These are phyloP conservation scores for Ecliptopera silaceata DNA, from an alignment of 2,888 invertebrate genomes.

Conservation along the genomic window DNA sequence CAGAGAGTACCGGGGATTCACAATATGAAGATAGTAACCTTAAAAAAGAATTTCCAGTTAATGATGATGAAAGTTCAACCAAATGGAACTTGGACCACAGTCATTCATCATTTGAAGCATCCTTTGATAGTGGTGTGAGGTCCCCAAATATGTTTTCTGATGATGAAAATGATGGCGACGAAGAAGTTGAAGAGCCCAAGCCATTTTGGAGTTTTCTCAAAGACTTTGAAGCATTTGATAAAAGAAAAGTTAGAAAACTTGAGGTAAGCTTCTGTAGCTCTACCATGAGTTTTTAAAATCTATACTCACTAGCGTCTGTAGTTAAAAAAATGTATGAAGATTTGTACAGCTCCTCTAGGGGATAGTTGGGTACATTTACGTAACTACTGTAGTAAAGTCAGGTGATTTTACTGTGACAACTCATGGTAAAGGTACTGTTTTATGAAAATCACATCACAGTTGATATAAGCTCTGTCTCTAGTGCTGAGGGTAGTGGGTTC, in stretches of 20 bases:
- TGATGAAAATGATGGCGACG: slow-evolving; percentile 54
- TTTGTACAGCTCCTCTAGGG: no score
- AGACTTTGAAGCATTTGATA: slow-evolving; percentile 69
- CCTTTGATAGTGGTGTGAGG: slow-evolving; percentile 75
- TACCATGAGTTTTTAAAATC: no score
- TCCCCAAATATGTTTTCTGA: slow-evolving; percentile 88
- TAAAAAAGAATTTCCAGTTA: slow-evolving; percentile 45
- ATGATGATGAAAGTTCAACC: slow-evolving; percentile 52
- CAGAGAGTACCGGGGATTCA: slow-evolving; percentile 63
- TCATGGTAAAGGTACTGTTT: no score
- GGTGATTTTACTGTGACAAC: no score
- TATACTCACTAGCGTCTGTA: no score
- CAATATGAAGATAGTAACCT: slow-evolving; percentile 58
- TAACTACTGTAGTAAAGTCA: no score
- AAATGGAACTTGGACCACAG: slow-evolving; percentile 74
- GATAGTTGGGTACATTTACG: no score
- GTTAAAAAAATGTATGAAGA: no score
- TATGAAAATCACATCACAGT: no score
- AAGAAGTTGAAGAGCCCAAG: slow-evolving; percentile 47
- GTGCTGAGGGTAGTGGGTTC: no score
- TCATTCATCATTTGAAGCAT: slow-evolving; percentile 71
- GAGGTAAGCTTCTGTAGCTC: slow-evolving; percentile 57
- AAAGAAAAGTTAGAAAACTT: slow-evolving; percentile 64
- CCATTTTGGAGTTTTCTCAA: slow-evolving; percentile 70
- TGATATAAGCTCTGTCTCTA: no score